Conservation (phyloP, 2,797 vertebrate species). For the Thamnophis elegans region DNA sequence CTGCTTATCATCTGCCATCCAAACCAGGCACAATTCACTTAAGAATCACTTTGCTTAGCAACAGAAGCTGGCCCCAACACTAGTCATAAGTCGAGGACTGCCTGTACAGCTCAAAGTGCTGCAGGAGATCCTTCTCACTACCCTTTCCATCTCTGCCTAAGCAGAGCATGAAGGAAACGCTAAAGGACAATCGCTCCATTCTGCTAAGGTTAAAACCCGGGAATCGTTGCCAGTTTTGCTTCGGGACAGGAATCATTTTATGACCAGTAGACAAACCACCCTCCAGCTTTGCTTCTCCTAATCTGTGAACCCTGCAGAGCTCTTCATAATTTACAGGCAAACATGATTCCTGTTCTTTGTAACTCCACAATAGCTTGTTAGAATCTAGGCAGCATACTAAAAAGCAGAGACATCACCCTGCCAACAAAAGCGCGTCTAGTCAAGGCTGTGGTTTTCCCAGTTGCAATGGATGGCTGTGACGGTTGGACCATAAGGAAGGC, state of each 20-base stretch:
- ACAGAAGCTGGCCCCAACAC: not conserved
- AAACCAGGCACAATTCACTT: not conserved
- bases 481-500: too few relatives aligned
- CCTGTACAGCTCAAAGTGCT: not conserved
- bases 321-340: conserved; percentile 43
- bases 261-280: not conserved
- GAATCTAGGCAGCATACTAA: too few relatives aligned
- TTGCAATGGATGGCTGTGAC: too few relatives aligned
- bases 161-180: not conserved
- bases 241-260: conserved; percentile 14
- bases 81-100: not conserved
- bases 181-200: not conserved
- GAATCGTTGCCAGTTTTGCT: not conserved
- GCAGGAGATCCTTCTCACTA: not conserved
- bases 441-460: too few relatives aligned
- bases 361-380: conserved; percentile 39
- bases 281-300: conserved; percentile 32
- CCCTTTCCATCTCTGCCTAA: not conserved
- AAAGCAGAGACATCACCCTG: too few relatives aligned
- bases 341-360: conserved; percentile 20
- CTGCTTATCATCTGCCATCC: not conserved
- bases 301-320: conserved; percentile 44
- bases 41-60: not conserved
- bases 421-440: too few relatives aligned
- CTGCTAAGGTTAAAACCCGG: not conserved